Conservation (phyloP, 2,113 vertebrate genomes). For the Tetrax tetrax region DNA sequence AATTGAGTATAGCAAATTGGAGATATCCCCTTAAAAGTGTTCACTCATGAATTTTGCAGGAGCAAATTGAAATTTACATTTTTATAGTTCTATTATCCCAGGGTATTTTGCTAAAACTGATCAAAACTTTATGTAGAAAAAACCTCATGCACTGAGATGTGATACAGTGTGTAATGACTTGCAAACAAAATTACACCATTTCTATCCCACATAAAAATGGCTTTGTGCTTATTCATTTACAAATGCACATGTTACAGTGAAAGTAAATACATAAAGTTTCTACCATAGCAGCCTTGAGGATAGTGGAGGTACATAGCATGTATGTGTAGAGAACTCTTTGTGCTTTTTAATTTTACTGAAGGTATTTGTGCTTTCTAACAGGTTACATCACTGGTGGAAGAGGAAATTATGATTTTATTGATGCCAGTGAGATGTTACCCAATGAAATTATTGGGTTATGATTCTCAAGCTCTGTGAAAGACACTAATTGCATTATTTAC, state of each 20-base stretch:
- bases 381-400: background rate
- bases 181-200: background rate
- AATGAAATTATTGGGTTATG: background rate
- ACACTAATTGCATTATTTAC: background rate
- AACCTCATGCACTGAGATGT: background rate
- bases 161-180: background rate
- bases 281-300: background rate
- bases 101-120: slow-evolving; percentile 46
- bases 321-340: background rate
- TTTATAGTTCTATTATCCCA: slow-evolving; percentile 54
- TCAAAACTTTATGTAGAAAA: slow-evolving; percentile 1
- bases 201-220: background rate
- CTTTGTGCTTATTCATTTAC: background rate
- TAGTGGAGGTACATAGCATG: no score
- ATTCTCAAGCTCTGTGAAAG: background rate
- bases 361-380: background rate
- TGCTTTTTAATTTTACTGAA: background rate
- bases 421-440: background rate
- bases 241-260: background rate
- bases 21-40: background rate
- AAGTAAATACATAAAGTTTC: background rate
- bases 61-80: slow-evolving; percentile 53
- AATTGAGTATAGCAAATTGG: background rate
- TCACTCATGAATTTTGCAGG: slow-evolving; percentile 40
- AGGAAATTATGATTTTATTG: background rate